Percentiles rank a stretch among this genome's conserved stretches.
Evolutionary conservation across 2,797 vertebrate species (phyloP).

Genomic region (Schizopygopsis pylzovi): DNA sequence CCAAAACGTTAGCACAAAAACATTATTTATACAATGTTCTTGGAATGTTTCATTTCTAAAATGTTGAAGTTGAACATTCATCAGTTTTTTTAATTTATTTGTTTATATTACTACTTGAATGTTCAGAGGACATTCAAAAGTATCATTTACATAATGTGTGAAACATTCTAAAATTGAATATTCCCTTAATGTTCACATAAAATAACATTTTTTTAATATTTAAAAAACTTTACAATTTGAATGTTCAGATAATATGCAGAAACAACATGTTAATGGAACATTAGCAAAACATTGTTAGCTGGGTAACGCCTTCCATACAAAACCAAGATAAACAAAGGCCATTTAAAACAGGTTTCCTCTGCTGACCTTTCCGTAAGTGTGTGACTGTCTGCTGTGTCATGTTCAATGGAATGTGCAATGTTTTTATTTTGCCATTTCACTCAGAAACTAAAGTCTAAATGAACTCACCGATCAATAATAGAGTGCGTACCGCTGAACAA

Average conservation of each 20-base stretch:
- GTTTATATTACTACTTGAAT: neutral
- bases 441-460: constrained; percentile 21
- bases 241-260: neutral
- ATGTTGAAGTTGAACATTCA: neutral
- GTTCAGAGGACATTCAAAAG: neutral
- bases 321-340: neutral
- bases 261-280: neutral
- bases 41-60: neutral
- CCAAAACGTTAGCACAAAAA: neutral
- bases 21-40: neutral
- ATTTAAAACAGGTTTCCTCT: neutral
- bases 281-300: neutral
- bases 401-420: neutral
- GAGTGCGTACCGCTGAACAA: constrained; percentile 1
- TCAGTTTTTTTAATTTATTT: neutral
- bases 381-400: neutral
- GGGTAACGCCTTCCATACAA: neutral
- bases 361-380: neutral
- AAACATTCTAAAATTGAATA: neutral
- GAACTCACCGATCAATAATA: constrained; percentile 23
- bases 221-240: neutral
- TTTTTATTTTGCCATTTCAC: constrained; percentile 19
- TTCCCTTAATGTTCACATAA: neutral
- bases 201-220: neutral
- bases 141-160: neutral